Conservation (phyloP, 2,113 vertebrate species). For the Scortum barcoo region DNA sequence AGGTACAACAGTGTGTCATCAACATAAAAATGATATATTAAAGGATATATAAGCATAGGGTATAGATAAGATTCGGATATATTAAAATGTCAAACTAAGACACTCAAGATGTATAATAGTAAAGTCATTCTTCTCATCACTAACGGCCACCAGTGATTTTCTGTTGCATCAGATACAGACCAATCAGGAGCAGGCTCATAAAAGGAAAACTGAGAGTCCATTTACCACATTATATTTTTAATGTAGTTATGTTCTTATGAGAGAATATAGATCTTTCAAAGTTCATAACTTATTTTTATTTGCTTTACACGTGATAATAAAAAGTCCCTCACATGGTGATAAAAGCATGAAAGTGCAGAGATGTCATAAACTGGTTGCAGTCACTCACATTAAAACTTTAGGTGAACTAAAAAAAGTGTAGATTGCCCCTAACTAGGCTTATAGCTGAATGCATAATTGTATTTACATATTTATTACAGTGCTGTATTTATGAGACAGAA, state of each 20-base stretch:
- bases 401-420: conserved; percentile 2
- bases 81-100: neutral
- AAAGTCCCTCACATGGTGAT: neutral
- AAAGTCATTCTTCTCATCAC: too few relatives aligned
- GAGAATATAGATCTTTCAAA: neutral
- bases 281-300: neutral
- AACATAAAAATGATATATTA: neutral
- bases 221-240: too few relatives aligned
- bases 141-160: neutral
- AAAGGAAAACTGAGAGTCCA: too few relatives aligned
- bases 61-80: too few relatives aligned
- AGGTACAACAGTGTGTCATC: neutral
- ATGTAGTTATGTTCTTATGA: neutral
- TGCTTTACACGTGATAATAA: neutral
- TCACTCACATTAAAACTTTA: conserved; percentile 32
- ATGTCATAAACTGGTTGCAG: conserved; percentile 14
- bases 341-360: conserved; percentile 7
- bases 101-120: too few relatives aligned
- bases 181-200: neutral
- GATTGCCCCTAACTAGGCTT: neutral
- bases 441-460: conserved; percentile 28
- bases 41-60: too few relatives aligned
- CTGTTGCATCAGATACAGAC: neutral
- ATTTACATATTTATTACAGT: conserved; percentile 60
- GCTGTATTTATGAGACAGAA: conserved; percentile 55